These are phyloP conservation scores for Aurelia aurita complex sp. Pacific DNA, from an alignment of 30 jellyfish, hydroid and myxozoan genomes.

Conservation along the genomic window DNA sequence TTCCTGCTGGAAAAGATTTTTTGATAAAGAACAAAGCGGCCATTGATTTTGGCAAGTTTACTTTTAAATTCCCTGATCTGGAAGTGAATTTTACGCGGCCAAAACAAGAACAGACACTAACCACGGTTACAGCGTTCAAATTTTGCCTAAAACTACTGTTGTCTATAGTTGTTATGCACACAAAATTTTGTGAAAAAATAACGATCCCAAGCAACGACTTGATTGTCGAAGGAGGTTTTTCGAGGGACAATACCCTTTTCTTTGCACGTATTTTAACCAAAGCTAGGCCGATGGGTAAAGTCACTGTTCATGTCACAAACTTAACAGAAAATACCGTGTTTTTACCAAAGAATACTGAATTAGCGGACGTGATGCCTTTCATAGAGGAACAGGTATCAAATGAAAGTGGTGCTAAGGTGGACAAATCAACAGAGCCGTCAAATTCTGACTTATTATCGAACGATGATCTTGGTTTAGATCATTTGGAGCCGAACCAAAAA, in stretches of 20 bases:
- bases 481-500: conserved; percentile 6
- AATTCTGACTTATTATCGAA: not conserved
- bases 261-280: conserved; percentile 25
- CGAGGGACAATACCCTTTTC: conserved; percentile 11
- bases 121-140: conserved; percentile 23
- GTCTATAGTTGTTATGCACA: not conserved
- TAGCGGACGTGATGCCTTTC: conserved; percentile 16
- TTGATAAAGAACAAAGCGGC: conserved; percentile 6
- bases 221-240: conserved; percentile 22
- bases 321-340: conserved; percentile 9
- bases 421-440: too few species aligned
- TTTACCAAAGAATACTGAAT: conserved; percentile 16
- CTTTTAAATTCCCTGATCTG: not conserved
- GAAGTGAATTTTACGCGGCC: conserved; percentile 1
- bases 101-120: not conserved
- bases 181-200: not conserved
- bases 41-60: too few species aligned
- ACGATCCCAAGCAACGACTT: not conserved
- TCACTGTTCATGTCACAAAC: conserved; percentile 13
- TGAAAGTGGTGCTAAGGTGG: too few species aligned
- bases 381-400: conserved; percentile 1
- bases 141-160: conserved; percentile 1
- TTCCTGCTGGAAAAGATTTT: conserved; percentile 37
- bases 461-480: conserved; percentile 12
- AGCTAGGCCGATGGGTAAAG: conserved; percentile 15